phyloP scores from a whole-genome alignment of 2,113 vertebrate species.

The Pseudolaguvia tuberculata region DNA sequence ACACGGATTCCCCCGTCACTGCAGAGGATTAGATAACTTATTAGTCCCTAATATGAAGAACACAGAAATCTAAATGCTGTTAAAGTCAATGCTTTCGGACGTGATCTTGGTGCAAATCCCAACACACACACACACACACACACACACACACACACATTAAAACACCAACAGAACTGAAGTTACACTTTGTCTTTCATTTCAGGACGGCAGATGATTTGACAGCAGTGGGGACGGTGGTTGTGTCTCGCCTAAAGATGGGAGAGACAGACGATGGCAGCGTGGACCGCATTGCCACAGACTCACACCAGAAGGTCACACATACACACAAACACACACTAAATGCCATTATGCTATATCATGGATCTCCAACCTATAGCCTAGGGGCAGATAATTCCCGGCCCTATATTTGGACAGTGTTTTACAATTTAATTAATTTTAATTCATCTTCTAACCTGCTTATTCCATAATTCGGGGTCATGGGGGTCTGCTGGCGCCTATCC shows the following conservation, averaged over 20 bases:
- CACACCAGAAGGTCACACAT: slow-evolving; percentile 75
- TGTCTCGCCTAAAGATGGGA: slow-evolving; percentile 89
- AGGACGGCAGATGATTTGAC: slow-evolving; percentile 92
- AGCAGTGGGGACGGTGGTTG: slow-evolving; percentile 83
- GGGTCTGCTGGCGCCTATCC: no score
- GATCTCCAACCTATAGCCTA: no score
- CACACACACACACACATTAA: not conserved
- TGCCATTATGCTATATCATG: no score
- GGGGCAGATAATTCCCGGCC: no score
- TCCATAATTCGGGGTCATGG: no score
- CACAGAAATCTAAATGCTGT: slow-evolving; percentile 42
- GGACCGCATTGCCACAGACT: slow-evolving; percentile 77
- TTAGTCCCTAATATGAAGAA: slow-evolving; percentile 56
- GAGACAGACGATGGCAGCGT: slow-evolving; percentile 85
- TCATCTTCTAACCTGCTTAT: no score
- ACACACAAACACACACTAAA: not conserved
- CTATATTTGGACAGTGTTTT: no score
- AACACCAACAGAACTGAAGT: not conserved
- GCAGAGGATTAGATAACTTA: slow-evolving; percentile 57
- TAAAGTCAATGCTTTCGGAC: not conserved
- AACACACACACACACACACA: not conserved
- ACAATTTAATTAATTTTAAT: no score
- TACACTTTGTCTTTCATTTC: slow-evolving; percentile 19
- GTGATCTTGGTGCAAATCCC: not conserved
- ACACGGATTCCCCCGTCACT: slow-evolving; percentile 64